phyloP scores from a whole-genome alignment of 2,797 vertebrate genomes.

The Numenius phaeopus region DNA sequence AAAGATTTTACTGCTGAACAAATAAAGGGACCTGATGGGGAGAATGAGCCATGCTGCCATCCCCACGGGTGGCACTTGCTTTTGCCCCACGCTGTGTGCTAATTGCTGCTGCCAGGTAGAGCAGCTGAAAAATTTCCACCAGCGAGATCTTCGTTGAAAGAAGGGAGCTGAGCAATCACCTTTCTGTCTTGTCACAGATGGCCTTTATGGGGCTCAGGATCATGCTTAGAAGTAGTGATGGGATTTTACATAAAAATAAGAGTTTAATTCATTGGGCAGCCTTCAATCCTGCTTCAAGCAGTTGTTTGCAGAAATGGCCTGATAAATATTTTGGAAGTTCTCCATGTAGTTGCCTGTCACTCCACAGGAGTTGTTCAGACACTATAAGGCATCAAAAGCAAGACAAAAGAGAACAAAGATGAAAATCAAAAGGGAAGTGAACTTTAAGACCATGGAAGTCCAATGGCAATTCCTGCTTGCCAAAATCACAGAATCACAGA shows the following conservation, averaged over 20 bases:
- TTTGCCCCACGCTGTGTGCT: neutral
- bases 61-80: accelerated
- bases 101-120: neutral
- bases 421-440: neutral
- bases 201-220: neutral
- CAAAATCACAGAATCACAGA: neutral
- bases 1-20: neutral
- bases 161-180: neutral
- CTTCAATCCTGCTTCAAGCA: neutral
- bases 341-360: neutral
- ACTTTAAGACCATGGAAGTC: neutral
- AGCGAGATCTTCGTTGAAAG: neutral
- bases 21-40: neutral
- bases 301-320: neutral
- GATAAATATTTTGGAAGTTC: neutral
- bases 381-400: neutral
- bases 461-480: neutral
- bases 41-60: accelerated
- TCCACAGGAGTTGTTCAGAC: neutral
- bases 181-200: neutral
- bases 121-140: neutral
- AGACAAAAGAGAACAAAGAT: neutral
- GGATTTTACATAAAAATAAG: neutral
- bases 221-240: neutral
- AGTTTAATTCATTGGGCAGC: neutral